Percentiles rank a stretch among this genome's conserved stretches.
These are phyloP conservation scores for Harpegnathos saltator DNA, from an alignment of 1,140 invertebrate species.

Conservation along the genomic window DNA sequence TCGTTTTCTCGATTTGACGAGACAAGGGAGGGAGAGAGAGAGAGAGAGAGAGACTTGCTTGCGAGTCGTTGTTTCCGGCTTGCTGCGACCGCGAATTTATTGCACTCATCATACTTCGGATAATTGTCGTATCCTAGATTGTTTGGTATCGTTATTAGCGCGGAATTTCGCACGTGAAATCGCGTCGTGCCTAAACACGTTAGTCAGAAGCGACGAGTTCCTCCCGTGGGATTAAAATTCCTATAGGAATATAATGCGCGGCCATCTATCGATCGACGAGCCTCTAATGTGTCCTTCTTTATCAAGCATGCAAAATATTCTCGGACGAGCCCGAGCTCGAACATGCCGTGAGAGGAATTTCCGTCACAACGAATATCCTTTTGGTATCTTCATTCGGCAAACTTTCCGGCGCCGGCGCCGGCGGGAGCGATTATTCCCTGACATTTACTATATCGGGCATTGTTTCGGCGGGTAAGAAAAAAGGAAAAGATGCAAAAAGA, in stretches of 20 bases:
- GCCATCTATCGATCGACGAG: background rate
- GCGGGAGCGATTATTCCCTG: background rate
- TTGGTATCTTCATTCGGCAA: background rate
- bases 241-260: background rate
- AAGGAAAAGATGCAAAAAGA: too few relatives aligned
- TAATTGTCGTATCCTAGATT: background rate
- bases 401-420: conserved; percentile 11
- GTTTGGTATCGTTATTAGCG: background rate
- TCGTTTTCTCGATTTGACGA: background rate
- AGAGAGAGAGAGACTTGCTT: too few relatives aligned
- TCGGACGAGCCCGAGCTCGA: background rate
- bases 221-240: conserved; percentile 11
- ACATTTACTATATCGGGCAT: conserved; percentile 24
- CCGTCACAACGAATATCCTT: conserved; percentile 25
- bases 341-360: conserved; percentile 21
- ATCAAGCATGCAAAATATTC: conserved; percentile 32
- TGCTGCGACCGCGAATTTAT: too few relatives aligned
- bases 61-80: too few relatives aligned
- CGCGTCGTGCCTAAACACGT: background rate
- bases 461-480: background rate
- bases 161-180: background rate
- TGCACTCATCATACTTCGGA: too few relatives aligned
- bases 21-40: background rate
- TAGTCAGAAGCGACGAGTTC: too few relatives aligned
- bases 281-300: conserved; percentile 22